Evolutionary conservation across 2,888 invertebrate species (phyloP), one percentile per base, ranked within the genome.

Genomic region (Pollenia griseotomentosa): DNA sequence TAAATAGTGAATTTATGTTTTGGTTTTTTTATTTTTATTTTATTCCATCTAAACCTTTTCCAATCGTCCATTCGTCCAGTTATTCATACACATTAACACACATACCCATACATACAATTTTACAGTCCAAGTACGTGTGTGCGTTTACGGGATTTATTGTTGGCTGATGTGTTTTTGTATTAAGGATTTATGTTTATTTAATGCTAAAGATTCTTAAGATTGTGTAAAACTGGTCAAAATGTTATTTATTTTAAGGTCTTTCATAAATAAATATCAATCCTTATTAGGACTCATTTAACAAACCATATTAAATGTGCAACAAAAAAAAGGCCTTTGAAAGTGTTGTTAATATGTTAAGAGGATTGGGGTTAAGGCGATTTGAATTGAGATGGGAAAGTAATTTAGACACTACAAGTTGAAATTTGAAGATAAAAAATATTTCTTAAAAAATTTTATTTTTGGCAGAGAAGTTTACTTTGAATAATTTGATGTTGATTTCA

Each of bases 111-210:
- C 23, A 23, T 3, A 23, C 2, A 8, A 16, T 19, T 46, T 46
- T 19, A 42, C 44, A 46, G 19, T 14, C 14, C 23, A 14, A 48
- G 12, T 14, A 11, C 9, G 8, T 66, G 14, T n/a, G 14, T 51
- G n/a, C n/a, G 14, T n/a, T 51, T 51, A n/a, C n/a, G 14, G n/a
- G 33, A 33, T 33, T 33, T 33, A 33, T 33, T 6, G 33, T 33
- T 33, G 65, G 19, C 44, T 12, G 65, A 46, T 19, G 44, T 66
- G 48, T 48, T 48, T 65, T 51, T 48, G 14, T 33, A 12, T 33
- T n/a, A n/a, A 10, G 23, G 33, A 68, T 68, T 68, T 68, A 68
- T 68, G 68, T 51, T 51, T 51, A 53, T 53, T 51, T 51, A 16
- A 51, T 51, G 68, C n/a, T 68, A 53, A 68, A 68, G 51, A 68